Conservation (phyloP, 2,113 vertebrate genomes). For the Sylvia atricapilla region DNA sequence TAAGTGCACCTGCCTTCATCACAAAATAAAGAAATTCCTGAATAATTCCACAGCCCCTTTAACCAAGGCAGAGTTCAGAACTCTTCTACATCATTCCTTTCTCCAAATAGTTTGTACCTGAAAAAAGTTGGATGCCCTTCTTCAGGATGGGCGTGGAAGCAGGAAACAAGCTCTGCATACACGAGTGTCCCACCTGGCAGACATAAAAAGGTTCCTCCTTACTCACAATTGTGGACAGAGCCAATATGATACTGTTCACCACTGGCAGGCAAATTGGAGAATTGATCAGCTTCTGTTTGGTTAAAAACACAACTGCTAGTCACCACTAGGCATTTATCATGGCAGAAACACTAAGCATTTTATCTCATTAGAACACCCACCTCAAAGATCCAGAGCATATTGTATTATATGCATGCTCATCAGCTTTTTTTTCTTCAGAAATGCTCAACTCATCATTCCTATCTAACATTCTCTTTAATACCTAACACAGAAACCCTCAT, state of each 20-base stretch:
- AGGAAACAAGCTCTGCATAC: background rate
- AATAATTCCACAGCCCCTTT: background rate
- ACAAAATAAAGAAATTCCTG: background rate
- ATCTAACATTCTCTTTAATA: background rate
- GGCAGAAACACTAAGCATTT: background rate
- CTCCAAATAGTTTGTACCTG: background rate
- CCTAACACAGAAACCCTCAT: background rate
- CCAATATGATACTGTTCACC: background rate
- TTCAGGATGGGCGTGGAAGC: background rate
- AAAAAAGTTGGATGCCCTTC: background rate
- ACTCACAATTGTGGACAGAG: background rate
- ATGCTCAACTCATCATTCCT: background rate
- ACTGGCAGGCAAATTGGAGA: background rate
- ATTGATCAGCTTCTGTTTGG: background rate
- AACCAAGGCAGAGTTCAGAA: background rate
- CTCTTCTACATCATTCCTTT: background rate
- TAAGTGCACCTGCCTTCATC: background rate
- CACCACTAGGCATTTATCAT: background rate
- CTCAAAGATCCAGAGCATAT: background rate
- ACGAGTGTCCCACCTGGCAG: background rate
- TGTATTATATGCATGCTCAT: background rate
- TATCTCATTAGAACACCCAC: background rate
- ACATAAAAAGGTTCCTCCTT: background rate
- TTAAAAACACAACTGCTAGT: background rate
- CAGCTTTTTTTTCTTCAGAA: background rate